A percentile compares a stretch with the other conserved stretches of the same genome.
phyloP scores from a whole-genome alignment of 2,797 vertebrate species.

The Sebastes minor region DNA sequence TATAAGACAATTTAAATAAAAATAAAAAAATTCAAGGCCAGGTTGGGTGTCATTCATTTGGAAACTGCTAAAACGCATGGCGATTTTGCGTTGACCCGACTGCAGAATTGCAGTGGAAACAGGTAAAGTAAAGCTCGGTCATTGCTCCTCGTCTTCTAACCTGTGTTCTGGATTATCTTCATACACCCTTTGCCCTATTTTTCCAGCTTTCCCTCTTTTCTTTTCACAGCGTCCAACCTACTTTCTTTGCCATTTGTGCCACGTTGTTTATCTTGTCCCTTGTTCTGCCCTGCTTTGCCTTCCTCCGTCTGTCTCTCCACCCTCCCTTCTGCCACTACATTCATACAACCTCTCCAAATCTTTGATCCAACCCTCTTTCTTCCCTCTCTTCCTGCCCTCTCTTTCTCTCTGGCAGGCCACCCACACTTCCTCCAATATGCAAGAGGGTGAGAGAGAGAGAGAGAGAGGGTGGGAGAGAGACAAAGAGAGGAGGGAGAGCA shows the following conservation, averaged over 20 bases:
- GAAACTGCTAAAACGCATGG: not conserved
- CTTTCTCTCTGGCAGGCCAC: conserved; percentile 56
- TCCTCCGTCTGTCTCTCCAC: conserved; percentile 43
- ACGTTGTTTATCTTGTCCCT: conserved; percentile 44
- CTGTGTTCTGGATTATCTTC: not conserved
- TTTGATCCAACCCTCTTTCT: conserved; percentile 47
- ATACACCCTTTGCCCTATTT: conserved; percentile 7
- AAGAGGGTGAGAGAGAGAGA: conserved; percentile 10
- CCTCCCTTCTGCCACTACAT: conserved; percentile 50
- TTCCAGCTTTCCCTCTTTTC: not conserved
- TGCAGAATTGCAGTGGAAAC: conserved; percentile 4
- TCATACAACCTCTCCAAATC: conserved; percentile 44
- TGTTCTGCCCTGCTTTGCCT: conserved; percentile 45
- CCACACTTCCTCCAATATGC: conserved; percentile 67
- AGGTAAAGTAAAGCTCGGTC: not conserved
- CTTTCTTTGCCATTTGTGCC: conserved; percentile 44
- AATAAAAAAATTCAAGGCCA: not conserved
- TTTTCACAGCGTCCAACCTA: conserved; percentile 33
- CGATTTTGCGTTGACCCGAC: not conserved
- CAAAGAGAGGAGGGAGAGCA: conserved; percentile 16
- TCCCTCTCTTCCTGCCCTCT: conserved; percentile 37
- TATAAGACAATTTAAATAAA: conserved; percentile 10
- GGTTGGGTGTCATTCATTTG: not conserved
- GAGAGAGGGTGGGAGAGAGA: not conserved
- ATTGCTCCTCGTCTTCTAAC: conserved; percentile 13